Evolutionary conservation across 2,888 invertebrate genomes (phyloP), one percentile per base, ranked within the genome.

Genomic region (Bombylius discolor): DNA sequence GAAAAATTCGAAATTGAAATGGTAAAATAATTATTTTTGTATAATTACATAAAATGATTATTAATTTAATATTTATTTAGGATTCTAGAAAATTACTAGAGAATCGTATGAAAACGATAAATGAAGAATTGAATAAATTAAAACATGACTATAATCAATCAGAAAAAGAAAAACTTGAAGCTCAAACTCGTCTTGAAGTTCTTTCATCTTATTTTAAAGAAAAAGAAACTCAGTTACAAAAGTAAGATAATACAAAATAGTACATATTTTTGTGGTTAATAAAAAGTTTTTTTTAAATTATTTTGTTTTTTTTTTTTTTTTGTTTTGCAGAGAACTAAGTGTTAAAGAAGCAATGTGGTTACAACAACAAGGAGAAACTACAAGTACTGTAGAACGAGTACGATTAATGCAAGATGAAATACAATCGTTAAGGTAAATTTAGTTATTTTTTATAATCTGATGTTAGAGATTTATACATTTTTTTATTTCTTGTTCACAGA

Each of bases 121-220:
- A 74, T 42, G 74, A 76, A 49, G 81, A 84, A 66, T 71, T 81
- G 32, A 70, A 74, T 48, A 72, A 72, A 51, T 70, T 84, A 14
- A 78, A 78, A 59, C 76, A 77, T 58, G 80, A 81, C 62, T 81
- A 79, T 63, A 79, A 80, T 65, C 73, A 80, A 62, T 83, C 84
- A 1, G 85, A 87, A 65, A 81, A 81, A 61, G 84, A 84, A 56
- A 84, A 83, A 65, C 66, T 82, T 1, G 92, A 93, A 69, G 86
- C 90, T 0, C 79, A 84, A 64, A 92, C 90, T 1, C 82, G 89
- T 64, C 78, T 94, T 4, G 89, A 89, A 67, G 92, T 94, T 2
- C 76, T 95, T 47, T 86, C 89, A 0, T 86, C 85, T 67, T 94
- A 93, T 72, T 94, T 94, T 76, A 89, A 92, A 67, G 91, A 94